Conservation (phyloP, 2,888 invertebrate genomes). For the Tridacna gigas region DNA sequence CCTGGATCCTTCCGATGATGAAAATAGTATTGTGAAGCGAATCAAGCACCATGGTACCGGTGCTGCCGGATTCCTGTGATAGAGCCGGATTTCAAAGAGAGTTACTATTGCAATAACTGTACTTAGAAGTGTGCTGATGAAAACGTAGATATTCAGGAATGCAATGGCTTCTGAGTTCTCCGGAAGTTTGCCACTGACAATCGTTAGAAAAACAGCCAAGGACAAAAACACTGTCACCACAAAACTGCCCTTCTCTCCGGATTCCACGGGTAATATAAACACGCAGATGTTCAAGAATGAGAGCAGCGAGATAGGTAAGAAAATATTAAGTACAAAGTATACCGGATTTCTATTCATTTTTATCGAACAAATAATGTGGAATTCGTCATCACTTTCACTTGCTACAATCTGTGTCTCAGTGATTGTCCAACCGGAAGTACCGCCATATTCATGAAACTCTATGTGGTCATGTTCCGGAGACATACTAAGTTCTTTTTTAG, state of each 20-base stretch:
- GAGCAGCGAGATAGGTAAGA: conserved; percentile 52
- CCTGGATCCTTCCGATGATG: conserved; percentile 2
- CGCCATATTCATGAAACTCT: conserved; percentile 46
- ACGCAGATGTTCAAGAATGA: conserved; percentile 61
- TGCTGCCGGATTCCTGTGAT: conserved; percentile 31
- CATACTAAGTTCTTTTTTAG: conserved; percentile 38
- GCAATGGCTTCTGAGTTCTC: conserved; percentile 56
- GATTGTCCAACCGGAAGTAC: conserved; percentile 55
- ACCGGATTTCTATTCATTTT: conserved; percentile 49
- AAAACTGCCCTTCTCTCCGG: conserved; percentile 61
- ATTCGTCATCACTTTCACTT: background rate
- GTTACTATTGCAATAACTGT: conserved; percentile 54
- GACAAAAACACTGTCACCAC: conserved; percentile 63
- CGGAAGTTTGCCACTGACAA: conserved; percentile 60
- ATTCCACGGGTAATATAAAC: conserved; percentile 58
- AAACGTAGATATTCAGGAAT: conserved; percentile 55
- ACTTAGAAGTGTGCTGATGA: conserved; percentile 50
- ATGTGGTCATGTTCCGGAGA: conserved; percentile 28
- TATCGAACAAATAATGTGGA: conserved; percentile 49
- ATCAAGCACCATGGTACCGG: conserved; percentile 29
- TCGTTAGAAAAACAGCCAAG: conserved; percentile 60
- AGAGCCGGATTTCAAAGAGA: conserved; percentile 45
- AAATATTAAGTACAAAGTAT: conserved; percentile 59
- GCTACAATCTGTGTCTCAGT: conserved; percentile 28
- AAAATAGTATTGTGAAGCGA: conserved; percentile 11